Conservation (phyloP, 2,113 vertebrate genomes). For the Cathartes aura region DNA sequence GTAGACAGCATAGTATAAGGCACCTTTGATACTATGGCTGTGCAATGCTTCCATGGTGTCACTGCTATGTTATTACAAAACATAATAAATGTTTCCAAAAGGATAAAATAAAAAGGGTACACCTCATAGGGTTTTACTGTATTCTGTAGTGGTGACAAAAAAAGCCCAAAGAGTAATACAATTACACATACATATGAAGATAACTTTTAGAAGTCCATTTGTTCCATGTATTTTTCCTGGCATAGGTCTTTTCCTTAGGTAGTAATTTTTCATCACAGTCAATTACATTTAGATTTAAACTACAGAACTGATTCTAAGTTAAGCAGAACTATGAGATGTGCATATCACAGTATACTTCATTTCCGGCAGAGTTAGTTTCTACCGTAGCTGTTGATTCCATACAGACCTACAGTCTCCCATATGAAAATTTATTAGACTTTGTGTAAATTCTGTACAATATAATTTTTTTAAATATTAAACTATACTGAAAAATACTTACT, state of each 20-base stretch:
- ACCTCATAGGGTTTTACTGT: neutral
- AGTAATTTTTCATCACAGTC: neutral
- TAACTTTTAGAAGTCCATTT: neutral
- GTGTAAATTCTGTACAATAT: neutral
- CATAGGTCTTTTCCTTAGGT: neutral
- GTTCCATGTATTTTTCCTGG: neutral
- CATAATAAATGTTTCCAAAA: neutral
- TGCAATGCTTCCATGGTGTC: neutral
- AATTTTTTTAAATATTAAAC: neutral
- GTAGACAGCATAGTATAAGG: neutral
- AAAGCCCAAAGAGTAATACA: neutral
- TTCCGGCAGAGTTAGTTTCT: neutral
- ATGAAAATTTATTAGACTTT: neutral
- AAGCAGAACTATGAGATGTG: neutral
- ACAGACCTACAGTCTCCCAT: neutral
- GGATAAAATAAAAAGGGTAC: neutral
- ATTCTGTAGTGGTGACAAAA: neutral
- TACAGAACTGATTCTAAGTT: neutral
- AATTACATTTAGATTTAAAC: neutral
- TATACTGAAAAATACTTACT: neutral
- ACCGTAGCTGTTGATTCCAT: neutral
- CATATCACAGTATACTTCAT: neutral
- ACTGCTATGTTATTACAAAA: neutral
- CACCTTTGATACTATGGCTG: neutral
- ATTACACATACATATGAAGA: neutral